phyloP scores from a whole-genome alignment of 2,113 vertebrate genomes.

The Hemiprocne comata region DNA sequence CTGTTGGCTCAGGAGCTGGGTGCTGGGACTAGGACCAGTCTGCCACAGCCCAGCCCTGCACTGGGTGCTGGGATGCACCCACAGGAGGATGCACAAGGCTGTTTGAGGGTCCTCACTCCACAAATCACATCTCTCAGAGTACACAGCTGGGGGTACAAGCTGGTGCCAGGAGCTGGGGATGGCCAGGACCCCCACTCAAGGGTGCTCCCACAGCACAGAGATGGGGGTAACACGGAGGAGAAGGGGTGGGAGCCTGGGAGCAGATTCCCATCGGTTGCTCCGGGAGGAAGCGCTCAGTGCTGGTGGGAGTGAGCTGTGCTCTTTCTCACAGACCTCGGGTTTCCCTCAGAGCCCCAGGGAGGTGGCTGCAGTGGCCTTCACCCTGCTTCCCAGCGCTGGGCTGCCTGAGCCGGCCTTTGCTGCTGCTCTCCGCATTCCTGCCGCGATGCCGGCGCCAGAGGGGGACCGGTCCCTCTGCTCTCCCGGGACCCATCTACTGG shows the following conservation, averaged over 20 bases:
- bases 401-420: not conserved
- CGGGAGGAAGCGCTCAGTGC: not conserved
- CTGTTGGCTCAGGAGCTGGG: not conserved
- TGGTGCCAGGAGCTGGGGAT: not conserved
- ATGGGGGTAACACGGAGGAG: not conserved
- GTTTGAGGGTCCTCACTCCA: not conserved
- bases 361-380: not conserved
- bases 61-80: not conserved
- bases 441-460: rapidly evolving
- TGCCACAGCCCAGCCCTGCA: not conserved
- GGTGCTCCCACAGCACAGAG: not conserved
- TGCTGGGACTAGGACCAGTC: not conserved
- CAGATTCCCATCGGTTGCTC: not conserved
- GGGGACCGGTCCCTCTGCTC: not conserved
- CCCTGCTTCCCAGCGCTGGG: not conserved
- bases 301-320: not conserved
- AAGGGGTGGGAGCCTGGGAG: not conserved
- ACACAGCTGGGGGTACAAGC: not conserved
- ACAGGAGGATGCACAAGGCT: not conserved
- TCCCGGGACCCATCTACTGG: not conserved
- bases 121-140: not conserved
- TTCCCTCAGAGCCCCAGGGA: not conserved
- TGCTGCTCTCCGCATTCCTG: conserved; percentile 42
- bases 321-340: conserved; percentile 44
- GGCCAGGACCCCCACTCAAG: not conserved